Conservation (phyloP, 92 coral and sea anemone species). For the Isaurus tuberculatus region DNA sequence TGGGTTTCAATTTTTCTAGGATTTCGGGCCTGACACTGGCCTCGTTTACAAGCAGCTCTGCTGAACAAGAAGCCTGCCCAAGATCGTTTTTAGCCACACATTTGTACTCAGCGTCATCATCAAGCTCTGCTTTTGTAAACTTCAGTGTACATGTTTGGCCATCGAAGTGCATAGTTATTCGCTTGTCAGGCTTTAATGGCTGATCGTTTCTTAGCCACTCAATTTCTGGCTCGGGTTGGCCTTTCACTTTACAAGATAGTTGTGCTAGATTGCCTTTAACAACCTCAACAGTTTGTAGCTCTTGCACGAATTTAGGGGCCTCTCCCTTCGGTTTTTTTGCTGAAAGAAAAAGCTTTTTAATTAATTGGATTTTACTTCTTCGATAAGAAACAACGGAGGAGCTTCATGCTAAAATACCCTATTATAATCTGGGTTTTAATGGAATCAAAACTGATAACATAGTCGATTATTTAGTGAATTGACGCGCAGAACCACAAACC, state of each 20-base stretch:
- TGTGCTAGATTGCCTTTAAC: slow-evolving; percentile 70
- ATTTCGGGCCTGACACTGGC: slow-evolving; percentile 76
- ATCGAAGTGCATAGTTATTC: slow-evolving; percentile 63
- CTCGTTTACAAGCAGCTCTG: slow-evolving; percentile 89
- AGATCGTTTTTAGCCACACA: slow-evolving; percentile 77
- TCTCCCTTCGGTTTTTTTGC: slow-evolving; percentile 82
- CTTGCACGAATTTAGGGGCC: slow-evolving; percentile 78
- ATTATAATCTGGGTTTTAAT: too few relatives aligned
- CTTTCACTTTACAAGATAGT: slow-evolving; percentile 79
- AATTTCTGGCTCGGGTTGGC: slow-evolving; percentile 81
- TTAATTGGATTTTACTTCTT: neutral
- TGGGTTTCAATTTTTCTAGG: slow-evolving; percentile 64
- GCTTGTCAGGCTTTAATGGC: slow-evolving; percentile 70
- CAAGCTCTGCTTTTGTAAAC: slow-evolving; percentile 68
- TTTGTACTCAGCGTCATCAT: slow-evolving; percentile 92
- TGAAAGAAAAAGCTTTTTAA: slow-evolving; percentile 40
- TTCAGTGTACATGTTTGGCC: slow-evolving; percentile 67
- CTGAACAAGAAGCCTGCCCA: slow-evolving; percentile 74
- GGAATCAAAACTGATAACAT: too few relatives aligned
- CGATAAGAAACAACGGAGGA: neutral
- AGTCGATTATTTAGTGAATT: too few relatives aligned
- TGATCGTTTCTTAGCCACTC: slow-evolving; percentile 89
- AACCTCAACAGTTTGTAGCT: slow-evolving; percentile 65
- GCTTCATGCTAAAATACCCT: too few relatives aligned
- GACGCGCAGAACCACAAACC: too few relatives aligned